Conservation (phyloP, 1,140 invertebrate genomes). For the Branchinecta lindahli region DNA sequence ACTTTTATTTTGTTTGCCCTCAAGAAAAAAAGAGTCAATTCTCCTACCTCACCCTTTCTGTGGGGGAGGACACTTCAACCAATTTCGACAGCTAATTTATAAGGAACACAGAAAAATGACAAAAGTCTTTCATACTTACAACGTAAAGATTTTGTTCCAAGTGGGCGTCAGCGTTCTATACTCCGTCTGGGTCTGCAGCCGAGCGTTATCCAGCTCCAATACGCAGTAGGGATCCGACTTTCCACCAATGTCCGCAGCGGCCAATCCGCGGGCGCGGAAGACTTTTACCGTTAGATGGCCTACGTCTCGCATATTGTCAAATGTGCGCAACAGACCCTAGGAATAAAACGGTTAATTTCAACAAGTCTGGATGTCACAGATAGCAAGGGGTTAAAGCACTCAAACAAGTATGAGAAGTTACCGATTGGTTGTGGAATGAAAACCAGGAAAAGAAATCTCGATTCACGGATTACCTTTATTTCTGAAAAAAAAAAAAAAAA, state of each 20-base stretch:
- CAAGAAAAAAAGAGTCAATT: slow-evolving; percentile 6
- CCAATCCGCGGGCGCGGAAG: slow-evolving; percentile 70
- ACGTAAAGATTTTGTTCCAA: slow-evolving; percentile 98
- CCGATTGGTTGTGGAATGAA: no score
- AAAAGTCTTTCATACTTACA: slow-evolving; percentile 47
- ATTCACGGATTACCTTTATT: no score
- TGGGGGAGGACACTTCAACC: no score
- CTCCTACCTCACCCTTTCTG: no score
- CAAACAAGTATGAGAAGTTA: no score
- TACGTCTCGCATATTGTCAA: slow-evolving; percentile 63
- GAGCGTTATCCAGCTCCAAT: slow-evolving; percentile 79
- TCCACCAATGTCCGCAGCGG: slow-evolving; percentile 76
- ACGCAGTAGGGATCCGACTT: slow-evolving; percentile 97
- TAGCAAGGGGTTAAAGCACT: no score
- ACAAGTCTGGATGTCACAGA: slow-evolving; percentile 18
- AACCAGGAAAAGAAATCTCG: no score
- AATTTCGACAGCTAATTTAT: no score
- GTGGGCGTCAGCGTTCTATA: slow-evolving; percentile 91
- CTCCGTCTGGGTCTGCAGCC: slow-evolving; percentile 87
- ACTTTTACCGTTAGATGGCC: slow-evolving; percentile 77
- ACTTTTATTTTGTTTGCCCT: no score
- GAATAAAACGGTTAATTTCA: slow-evolving; percentile 29
- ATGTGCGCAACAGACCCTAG: slow-evolving; percentile 45
- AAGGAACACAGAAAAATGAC: no score
- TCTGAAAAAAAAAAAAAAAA: no score